Conservation (phyloP, 1,140 invertebrate species). For the Hylyphantes graminicola region DNA sequence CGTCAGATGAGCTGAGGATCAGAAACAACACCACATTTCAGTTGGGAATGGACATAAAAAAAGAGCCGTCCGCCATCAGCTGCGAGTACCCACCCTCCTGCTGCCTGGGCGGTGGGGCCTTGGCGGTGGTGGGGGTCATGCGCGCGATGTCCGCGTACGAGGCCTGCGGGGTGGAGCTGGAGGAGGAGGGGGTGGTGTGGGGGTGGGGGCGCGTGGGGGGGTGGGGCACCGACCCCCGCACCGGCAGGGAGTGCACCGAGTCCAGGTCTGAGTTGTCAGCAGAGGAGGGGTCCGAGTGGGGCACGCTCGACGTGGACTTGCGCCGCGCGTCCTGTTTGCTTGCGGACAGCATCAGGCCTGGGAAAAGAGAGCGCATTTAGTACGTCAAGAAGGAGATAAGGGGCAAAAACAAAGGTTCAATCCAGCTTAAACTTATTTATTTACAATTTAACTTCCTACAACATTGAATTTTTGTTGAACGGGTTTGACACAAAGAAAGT, state of each 20-base stretch:
- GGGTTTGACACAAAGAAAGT: no score
- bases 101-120: not conserved
- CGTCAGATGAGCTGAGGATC: no score
- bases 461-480: no score
- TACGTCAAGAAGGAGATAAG: no score
- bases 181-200: conserved; percentile 65
- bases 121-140: conserved; percentile 67
- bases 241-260: conserved; percentile 79
- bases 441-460: no score
- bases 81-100: not conserved
- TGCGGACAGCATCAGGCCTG: conserved; percentile 44
- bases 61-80: no score
- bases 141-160: conserved; percentile 81
- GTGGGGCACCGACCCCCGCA: conserved; percentile 71
- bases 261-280: conserved; percentile 77
- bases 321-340: conserved; percentile 64
- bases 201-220: conserved; percentile 63
- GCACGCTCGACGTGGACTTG: conserved; percentile 73
- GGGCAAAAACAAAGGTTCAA: not conserved
- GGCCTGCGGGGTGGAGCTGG: conserved; percentile 73
- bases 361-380: no score
- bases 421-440: no score
- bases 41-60: no score
- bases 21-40: no score
- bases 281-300: conserved; percentile 77